phyloP scores from a whole-genome alignment of 2,113 vertebrate species.

The Ochotona princeps region DNA sequence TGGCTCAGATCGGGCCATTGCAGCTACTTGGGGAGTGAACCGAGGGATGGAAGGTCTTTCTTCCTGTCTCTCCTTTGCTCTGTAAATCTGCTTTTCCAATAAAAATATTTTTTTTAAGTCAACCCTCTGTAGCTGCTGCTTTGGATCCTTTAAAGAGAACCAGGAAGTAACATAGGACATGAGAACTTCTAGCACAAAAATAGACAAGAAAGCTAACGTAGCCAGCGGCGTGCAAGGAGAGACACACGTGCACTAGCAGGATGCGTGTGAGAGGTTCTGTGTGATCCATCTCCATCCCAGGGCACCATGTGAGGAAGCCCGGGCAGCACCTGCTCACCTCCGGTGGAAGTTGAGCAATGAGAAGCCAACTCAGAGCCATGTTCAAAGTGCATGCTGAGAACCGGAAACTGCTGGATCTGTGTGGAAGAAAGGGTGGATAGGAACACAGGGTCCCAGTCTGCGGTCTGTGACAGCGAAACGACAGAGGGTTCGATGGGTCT shows the following conservation, averaged over 20 bases:
- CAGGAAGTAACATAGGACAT: conserved; percentile 30
- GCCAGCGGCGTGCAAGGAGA: conserved; percentile 8
- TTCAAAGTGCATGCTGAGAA: neutral
- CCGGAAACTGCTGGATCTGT: neutral
- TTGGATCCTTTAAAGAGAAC: conserved; percentile 46
- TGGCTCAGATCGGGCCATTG: no score
- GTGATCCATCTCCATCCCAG: neutral
- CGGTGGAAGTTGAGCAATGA: neutral
- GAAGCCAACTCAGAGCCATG: neutral
- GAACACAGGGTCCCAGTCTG: neutral
- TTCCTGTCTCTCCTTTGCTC: no score
- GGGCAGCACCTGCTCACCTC: neutral
- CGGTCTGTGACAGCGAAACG: conserved; percentile 27
- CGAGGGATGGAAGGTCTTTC: no score
- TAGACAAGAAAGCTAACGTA: neutral
- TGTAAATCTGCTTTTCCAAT: no score
- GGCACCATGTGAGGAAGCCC: neutral
- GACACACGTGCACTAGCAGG: neutral
- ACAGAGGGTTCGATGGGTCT: neutral
- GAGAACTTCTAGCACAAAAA: conserved; percentile 25
- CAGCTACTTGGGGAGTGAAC: no score
- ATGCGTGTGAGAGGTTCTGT: neutral
- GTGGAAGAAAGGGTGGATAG: neutral
- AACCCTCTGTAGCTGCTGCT: neutral
- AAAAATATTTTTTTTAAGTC: no score